Evolutionary conservation across 1,140 invertebrate genomes (phyloP).

Genomic region (Ips typographus): DNA sequence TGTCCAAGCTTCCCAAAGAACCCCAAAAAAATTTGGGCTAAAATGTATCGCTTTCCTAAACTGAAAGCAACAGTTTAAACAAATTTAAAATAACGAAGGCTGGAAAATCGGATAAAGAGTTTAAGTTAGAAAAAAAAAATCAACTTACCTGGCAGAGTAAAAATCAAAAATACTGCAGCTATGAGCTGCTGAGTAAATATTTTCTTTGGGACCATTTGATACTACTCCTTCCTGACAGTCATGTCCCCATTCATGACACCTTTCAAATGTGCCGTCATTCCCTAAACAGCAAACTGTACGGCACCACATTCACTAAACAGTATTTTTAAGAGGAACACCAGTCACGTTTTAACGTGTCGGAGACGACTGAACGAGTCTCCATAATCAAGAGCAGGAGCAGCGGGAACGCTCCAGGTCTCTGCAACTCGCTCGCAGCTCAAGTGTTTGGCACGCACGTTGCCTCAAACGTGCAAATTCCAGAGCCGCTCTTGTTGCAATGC

Average conservation of each 20-base stretch:
- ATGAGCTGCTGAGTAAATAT: slow-evolving; percentile 10
- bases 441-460: slow-evolving; percentile 17
- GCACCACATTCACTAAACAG: slow-evolving; percentile 4
- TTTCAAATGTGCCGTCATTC: slow-evolving; percentile 5
- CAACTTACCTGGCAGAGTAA: slow-evolving; percentile 12
- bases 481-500: slow-evolving; percentile 11
- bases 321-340: background rate
- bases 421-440: slow-evolving; percentile 11
- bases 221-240: background rate
- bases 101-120: too few relatives aligned
- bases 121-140: too few relatives aligned
- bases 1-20: too few relatives aligned
- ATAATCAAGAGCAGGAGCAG: slow-evolving; percentile 7
- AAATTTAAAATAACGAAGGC: too few relatives aligned
- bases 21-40: too few relatives aligned
- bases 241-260: slow-evolving; percentile 9
- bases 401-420: slow-evolving; percentile 1
- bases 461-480: slow-evolving; percentile 6
- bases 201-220: slow-evolving; percentile 10
- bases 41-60: too few relatives aligned
- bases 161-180: slow-evolving; percentile 12
- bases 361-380: slow-evolving; percentile 5
- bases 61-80: too few relatives aligned
- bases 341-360: background rate
- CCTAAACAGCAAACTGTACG: slow-evolving; percentile 8